Percentiles rank a stretch among this genome's conserved stretches.
Conservation (phyloP, 2,797 vertebrate genomes). For the Cyprinella venusta region DNA sequence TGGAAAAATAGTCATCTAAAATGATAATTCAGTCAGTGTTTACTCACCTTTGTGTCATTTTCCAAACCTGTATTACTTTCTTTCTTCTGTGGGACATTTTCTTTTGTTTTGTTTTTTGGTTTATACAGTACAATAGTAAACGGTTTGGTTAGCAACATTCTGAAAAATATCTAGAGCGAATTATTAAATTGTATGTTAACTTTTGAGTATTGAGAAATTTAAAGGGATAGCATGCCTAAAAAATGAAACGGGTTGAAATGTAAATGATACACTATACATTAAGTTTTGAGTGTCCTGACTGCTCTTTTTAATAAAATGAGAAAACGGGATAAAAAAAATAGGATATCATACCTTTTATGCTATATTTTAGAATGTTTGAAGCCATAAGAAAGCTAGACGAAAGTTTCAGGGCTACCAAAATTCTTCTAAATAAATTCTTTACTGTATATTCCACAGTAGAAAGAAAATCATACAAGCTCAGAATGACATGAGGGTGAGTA, state of each 20-base stretch:
- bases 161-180: background rate
- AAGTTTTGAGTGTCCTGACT: background rate
- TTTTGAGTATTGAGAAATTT: background rate
- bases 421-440: too few relatives aligned
- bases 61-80: background rate
- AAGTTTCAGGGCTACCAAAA: background rate
- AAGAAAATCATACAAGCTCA: background rate
- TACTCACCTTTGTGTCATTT: background rate
- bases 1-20: background rate
- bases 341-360: background rate
- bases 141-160: background rate
- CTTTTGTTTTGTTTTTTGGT: background rate
- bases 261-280: background rate
- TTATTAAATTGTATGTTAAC: background rate
- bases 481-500: background rate
- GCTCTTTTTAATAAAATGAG: background rate
- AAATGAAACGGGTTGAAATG: too few relatives aligned
- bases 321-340: background rate
- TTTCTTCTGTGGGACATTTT: background rate
- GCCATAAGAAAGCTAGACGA: background rate
- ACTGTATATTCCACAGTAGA: background rate
- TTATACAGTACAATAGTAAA: background rate
- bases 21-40: background rate
- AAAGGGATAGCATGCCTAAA: background rate
- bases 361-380: background rate